phyloP scores from a whole-genome alignment of 2,888 invertebrate genomes.

The Caenorhabditis sinica region DNA sequence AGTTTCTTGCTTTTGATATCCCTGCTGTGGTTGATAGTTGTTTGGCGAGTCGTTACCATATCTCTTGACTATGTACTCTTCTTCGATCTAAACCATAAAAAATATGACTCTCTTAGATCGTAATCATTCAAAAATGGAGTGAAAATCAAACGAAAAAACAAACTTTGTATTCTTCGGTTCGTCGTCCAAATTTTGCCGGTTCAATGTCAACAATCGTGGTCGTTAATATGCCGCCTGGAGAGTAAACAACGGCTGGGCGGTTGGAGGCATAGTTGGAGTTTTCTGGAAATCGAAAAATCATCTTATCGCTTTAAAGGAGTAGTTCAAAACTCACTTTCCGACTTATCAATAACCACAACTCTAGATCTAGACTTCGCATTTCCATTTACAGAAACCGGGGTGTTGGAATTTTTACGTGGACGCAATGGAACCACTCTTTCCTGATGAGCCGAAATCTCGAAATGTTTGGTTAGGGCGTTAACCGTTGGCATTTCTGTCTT shows the following conservation, averaged over 20 bases:
- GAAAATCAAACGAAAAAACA: constrained; percentile 29
- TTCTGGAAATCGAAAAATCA: constrained; percentile 30
- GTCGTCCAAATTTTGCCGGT: constrained; percentile 59
- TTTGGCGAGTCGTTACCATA: constrained; percentile 27
- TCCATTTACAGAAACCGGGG: background rate
- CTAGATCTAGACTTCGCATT: constrained; percentile 20
- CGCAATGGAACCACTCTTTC: constrained; percentile 41
- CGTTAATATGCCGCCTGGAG: constrained; percentile 68
- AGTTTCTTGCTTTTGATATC: constrained; percentile 15
- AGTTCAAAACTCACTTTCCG: constrained; percentile 38
- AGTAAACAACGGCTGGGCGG: constrained; percentile 46
- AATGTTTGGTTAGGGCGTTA: constrained; percentile 53
- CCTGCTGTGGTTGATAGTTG: constrained; percentile 10
- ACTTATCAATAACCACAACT: constrained; percentile 52
- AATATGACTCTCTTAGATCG: background rate
- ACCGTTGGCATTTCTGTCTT: constrained; percentile 64
- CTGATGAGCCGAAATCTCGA: constrained; percentile 40
- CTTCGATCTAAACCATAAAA: constrained; percentile 58
- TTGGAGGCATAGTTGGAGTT: constrained; percentile 17
- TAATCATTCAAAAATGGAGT: background rate
- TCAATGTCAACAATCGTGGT: constrained; percentile 77
- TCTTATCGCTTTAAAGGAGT: background rate
- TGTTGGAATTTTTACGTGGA: constrained; percentile 27
- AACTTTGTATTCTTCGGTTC: constrained; percentile 60
- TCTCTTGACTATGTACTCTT: constrained; percentile 59